Percentiles rank a stretch among this genome's conserved stretches.
These are phyloP conservation scores for Leptinotarsa lineolata DNA, from an alignment of 1,140 invertebrate species.

Conservation along the genomic window DNA sequence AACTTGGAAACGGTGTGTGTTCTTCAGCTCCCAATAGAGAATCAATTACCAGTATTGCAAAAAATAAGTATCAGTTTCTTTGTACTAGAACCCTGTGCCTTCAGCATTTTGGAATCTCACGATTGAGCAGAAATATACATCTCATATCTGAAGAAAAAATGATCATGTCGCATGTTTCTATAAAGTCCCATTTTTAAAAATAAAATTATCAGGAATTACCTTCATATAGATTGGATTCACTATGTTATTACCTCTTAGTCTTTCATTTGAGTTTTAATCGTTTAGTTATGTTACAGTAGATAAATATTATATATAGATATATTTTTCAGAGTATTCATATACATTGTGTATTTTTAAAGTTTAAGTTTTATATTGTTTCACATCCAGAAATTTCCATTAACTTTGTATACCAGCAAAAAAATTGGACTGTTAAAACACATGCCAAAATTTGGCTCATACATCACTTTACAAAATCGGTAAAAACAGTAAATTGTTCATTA, in stretches of 20 bases:
- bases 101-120: not conserved
- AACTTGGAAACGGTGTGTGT: too few relatives aligned
- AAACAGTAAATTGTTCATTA: too few relatives aligned
- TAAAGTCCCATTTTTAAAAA: not conserved
- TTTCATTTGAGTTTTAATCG: constrained; percentile 42
- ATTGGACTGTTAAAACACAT: not conserved
- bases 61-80: not conserved
- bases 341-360: constrained; percentile 40
- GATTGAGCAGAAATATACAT: not conserved
- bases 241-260: constrained; percentile 47
- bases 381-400: not conserved
- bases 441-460: not conserved
- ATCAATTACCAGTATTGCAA: not conserved
- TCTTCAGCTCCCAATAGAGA: not conserved
- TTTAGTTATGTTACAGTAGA: constrained; percentile 37
- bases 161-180: not conserved
- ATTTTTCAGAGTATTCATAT: constrained; percentile 54
- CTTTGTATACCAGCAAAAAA: not conserved
- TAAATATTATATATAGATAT: constrained; percentile 40
- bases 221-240: constrained; percentile 23
- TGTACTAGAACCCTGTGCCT: not conserved
- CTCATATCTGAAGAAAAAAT: not conserved
- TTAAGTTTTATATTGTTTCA: constrained; percentile 36
- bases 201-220: not conserved
- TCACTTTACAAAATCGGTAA: not conserved